Base-by-base conservation (phyloP, 1,140 invertebrate species). In the Archivesica marissinica region DNA sequence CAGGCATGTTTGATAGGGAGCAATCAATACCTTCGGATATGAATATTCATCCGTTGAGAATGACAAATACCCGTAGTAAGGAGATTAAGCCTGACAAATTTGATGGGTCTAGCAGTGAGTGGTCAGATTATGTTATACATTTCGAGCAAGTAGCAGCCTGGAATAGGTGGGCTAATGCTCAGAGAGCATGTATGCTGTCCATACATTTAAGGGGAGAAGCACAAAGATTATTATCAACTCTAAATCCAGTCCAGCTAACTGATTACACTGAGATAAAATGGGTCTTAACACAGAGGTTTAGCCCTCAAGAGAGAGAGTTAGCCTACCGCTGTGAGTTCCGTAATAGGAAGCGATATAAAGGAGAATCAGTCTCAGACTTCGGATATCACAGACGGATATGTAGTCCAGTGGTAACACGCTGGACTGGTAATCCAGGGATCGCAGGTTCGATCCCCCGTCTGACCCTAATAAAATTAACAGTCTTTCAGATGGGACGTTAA, bases 101-200 rank as follows among this genome's bases (percentile, higher is more conserved):
- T n/a, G n/a, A n/a, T n/a, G n/a, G n/a, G n/a, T n/a, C n/a, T n/a
- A n/a, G n/a, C n/a, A n/a, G n/a, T n/a, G n/a, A n/a, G n/a, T n/a
- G n/a, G n/a, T n/a, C n/a, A n/a, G n/a, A n/a, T n/a, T n/a, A 86
- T 59, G 39, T 86, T 35, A 61, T 86, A 1, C 85, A 87, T 39
- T 87, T 87, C 52, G 85, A 87, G 47, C 61, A 83, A 64, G 79
- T 81, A 0, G 72, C 56, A 0, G n/a, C 23, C 6, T 83, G 74
- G 85, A 87, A 87, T 74, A 39, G 35, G 2, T 87, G 85, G 79
- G 39, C 28, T 76, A 13, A 66, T 35, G 2, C 28, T 11, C 47
- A 80, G 47, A 86, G 44, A 47, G 85, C 68, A n/a, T 52, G 68
- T 52, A 78, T 80, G 44, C 33, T 86, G 3, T 41, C 76, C 20